Conservation (phyloP, 1,140 invertebrate genomes). For the Theocolax elegans region DNA sequence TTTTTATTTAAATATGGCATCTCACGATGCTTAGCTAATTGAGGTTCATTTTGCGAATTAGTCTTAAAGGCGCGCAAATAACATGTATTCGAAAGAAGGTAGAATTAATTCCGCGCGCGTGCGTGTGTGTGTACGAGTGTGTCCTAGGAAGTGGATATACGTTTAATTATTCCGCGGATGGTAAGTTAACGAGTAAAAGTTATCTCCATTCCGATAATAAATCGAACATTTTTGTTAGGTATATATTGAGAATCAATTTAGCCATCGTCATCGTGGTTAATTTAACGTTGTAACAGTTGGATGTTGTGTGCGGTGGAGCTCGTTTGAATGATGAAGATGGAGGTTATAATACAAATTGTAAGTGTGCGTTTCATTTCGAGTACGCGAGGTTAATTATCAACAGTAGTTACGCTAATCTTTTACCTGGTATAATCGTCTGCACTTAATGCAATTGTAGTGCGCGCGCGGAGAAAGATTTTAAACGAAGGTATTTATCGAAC, state of each 20-base stretch:
- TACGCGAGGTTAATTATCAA: neutral
- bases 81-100: neutral
- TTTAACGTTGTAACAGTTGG: neutral
- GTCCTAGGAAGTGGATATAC: neutral
- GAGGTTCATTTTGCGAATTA: slow-evolving; percentile 27
- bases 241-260: slow-evolving; percentile 15
- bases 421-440: neutral
- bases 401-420: too few species aligned
- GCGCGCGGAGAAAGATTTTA: too few species aligned
- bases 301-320: neutral
- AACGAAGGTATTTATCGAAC: too few species aligned
- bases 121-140: too few species aligned
- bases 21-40: slow-evolving; percentile 17
- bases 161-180: slow-evolving; percentile 15
- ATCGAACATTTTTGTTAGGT: slow-evolving; percentile 4
- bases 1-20: neutral
- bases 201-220: slow-evolving; percentile 17
- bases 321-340: neutral
- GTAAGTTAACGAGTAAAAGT: neutral
- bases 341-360: neutral
- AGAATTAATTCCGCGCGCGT: slow-evolving; percentile 21
- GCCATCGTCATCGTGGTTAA: neutral
- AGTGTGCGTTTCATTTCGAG: too few species aligned
- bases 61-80: neutral
- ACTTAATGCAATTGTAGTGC: neutral